phyloP scores from a whole-genome alignment of 2,888 invertebrate genomes.

The Alloscopus bannaensis region DNA sequence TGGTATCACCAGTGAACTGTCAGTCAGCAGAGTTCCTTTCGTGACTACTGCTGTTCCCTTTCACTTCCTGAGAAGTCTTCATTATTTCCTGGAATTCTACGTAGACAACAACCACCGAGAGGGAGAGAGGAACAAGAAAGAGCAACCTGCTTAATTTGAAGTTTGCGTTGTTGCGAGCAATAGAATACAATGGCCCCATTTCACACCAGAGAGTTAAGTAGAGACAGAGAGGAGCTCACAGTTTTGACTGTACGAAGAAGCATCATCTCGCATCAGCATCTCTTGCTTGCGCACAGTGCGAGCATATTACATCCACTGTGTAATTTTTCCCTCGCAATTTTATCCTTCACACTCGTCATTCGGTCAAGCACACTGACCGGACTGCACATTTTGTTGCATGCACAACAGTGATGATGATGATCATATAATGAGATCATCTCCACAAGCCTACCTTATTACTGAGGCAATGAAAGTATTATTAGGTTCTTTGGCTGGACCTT shows the following conservation, averaged over 20 bases:
- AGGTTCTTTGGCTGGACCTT: too few species aligned
- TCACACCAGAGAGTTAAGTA: conserved; percentile 56
- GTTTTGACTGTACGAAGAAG: not conserved
- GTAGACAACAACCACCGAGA: not conserved
- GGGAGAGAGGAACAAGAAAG: conserved; percentile 41
- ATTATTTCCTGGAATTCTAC: conserved; percentile 62
- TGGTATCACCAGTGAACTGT: conserved; percentile 48
- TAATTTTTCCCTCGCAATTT: conserved; percentile 59
- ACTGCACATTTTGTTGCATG: not conserved
- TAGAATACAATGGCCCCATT: conserved; percentile 50
- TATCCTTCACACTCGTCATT: conserved; percentile 62
- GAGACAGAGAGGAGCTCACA: conserved; percentile 19
- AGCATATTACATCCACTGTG: not conserved
- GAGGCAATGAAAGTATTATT: too few species aligned
- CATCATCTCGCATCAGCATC: conserved; percentile 10
- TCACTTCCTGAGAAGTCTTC: conserved; percentile 67
- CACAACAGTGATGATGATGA: too few species aligned
- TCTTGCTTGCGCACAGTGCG: not conserved
- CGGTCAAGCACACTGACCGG: conserved; percentile 43
- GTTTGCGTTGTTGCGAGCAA: conserved; percentile 62
- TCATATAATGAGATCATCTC: conserved; percentile 27
- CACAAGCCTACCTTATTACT: too few species aligned
- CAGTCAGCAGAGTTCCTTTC: conserved; percentile 62
- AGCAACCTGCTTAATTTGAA: conserved; percentile 65
- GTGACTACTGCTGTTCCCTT: conserved; percentile 61